phyloP scores from a whole-genome alignment of 2,113 vertebrate species.

The Myrmophylax atrothorax region DNA sequence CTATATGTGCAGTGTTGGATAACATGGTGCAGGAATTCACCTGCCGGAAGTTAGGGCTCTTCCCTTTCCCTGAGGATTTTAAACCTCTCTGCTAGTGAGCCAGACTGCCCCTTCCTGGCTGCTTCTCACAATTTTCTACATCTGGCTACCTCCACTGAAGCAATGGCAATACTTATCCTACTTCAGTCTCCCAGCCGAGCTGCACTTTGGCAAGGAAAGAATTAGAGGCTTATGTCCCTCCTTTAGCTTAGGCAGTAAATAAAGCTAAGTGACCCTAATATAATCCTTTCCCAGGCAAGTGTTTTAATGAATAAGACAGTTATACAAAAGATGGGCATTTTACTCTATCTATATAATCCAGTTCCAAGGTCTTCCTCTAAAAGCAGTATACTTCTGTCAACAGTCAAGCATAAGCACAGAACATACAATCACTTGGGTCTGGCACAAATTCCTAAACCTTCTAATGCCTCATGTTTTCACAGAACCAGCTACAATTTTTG shows the following conservation, averaged over 20 bases:
- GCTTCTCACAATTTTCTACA: not conserved
- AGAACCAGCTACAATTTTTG: not conserved
- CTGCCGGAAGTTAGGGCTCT: not conserved
- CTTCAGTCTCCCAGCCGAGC: not conserved
- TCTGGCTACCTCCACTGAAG: not conserved
- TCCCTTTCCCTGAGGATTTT: not conserved
- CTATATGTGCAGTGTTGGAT: not conserved
- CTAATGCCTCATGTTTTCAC: not conserved
- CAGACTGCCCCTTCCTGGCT: not conserved
- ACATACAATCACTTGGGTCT: not conserved
- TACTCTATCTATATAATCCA: not conserved
- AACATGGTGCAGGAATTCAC: not conserved
- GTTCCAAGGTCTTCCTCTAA: not conserved
- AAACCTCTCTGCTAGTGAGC: not conserved
- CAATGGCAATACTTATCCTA: not conserved
- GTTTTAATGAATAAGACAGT: not conserved
- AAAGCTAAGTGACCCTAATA: not conserved
- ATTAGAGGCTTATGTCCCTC: not conserved
- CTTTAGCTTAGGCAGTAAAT: not conserved
- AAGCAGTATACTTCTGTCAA: not conserved
- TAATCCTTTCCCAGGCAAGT: not conserved
- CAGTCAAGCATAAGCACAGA: not conserved
- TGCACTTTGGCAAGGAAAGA: not conserved
- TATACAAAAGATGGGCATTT: not conserved
- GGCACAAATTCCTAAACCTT: not conserved